Evolutionary conservation across 2,888 invertebrate genomes (phyloP).

Genomic region (Exephanes ischioxanthus): DNA sequence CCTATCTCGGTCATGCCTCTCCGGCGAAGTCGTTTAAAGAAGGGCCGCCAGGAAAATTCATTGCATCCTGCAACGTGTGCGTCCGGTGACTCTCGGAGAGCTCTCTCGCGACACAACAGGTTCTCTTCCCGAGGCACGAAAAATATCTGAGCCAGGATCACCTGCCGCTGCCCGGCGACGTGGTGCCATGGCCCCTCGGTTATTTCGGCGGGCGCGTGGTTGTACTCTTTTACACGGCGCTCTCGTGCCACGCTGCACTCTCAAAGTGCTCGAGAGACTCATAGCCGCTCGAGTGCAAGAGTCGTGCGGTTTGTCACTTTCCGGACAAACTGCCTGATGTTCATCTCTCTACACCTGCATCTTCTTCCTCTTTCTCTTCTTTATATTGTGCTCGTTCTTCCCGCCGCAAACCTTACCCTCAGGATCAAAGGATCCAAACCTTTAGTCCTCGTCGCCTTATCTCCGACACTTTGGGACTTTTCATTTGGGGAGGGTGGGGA

Average conservation of each 20-base stretch:
- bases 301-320: slow-evolving; percentile 32
- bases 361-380: slow-evolving; percentile 11
- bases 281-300: slow-evolving; percentile 42
- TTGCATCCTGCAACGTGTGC: slow-evolving; percentile 39
- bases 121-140: slow-evolving; percentile 38
- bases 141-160: slow-evolving; percentile 48
- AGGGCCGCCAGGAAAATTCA: slow-evolving; percentile 36
- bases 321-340: slow-evolving; percentile 14
- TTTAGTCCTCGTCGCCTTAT: slow-evolving; percentile 42
- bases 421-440: slow-evolving; percentile 43
- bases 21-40: neutral
- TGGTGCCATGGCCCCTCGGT: neutral
- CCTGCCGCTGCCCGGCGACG: slow-evolving; percentile 22
- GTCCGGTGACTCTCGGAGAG: slow-evolving; percentile 23
- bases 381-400: neutral
- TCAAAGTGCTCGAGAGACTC: neutral
- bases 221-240: neutral
- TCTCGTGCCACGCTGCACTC: slow-evolving; percentile 19
- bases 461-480: slow-evolving; percentile 50
- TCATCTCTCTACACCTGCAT: slow-evolving; percentile 49
- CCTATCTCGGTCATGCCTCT: neutral
- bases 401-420: neutral
- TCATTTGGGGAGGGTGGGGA: neutral
- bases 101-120: slow-evolving; percentile 35
- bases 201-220: slow-evolving; percentile 40